Percentiles rank a stretch among this genome's conserved stretches.
phyloP scores from a whole-genome alignment of 2,888 invertebrate genomes.

The Phyto melanocephala region DNA sequence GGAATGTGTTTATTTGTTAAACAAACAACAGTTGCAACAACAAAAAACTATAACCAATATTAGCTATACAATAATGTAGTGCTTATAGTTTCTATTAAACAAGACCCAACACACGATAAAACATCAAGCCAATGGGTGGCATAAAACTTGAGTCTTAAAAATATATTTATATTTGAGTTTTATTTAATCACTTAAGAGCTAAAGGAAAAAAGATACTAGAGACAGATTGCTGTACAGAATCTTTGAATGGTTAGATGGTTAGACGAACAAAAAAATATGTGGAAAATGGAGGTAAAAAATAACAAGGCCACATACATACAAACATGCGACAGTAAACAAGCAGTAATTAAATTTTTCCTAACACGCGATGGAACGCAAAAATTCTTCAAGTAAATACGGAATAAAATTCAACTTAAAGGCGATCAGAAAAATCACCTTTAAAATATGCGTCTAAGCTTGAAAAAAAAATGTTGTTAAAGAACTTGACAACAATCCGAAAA shows the following conservation, averaged over 20 bases:
- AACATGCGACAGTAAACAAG: constrained; percentile 34
- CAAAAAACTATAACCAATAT: neutral
- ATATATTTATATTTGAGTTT: neutral
- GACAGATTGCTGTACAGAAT: neutral
- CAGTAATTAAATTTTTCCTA: constrained; percentile 62
- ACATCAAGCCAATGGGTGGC: constrained; percentile 59
- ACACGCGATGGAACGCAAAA: constrained; percentile 65
- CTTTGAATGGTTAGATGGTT: neutral
- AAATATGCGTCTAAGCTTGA: neutral
- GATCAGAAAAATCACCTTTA: neutral
- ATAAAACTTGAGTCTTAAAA: constrained; percentile 32
- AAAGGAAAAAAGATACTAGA: constrained; percentile 10
- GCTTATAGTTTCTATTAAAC: constrained; percentile 32
- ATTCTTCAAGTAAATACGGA: constrained; percentile 55
- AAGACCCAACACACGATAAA: constrained; percentile 50
- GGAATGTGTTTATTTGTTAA: constrained; percentile 56
- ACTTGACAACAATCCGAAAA: constrained; percentile 33
- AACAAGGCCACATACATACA: neutral
- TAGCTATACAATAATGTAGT: constrained; percentile 34
- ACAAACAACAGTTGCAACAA: constrained; percentile 27
- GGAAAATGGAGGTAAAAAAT: constrained; percentile 10
- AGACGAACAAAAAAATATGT: neutral
- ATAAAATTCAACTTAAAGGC: constrained; percentile 1
- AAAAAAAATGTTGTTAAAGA: constrained; percentile 22
- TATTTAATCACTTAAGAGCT: neutral